phyloP scores from a whole-genome alignment of 2,113 vertebrate species.

The Strigops habroptila region DNA sequence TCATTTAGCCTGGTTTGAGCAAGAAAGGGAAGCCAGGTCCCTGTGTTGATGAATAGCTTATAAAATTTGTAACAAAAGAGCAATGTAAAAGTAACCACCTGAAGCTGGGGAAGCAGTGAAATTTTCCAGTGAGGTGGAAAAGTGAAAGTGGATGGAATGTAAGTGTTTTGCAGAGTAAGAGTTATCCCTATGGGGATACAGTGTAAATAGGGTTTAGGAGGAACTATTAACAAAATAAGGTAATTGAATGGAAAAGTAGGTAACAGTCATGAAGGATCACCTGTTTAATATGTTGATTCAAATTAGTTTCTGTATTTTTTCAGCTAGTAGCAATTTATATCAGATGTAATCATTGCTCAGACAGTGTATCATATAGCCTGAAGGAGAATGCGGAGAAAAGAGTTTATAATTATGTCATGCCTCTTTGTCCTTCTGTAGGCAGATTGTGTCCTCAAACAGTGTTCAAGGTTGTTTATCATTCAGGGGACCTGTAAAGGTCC shows the following conservation, averaged over 20 bases:
- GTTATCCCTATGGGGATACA: background rate
- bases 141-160: background rate
- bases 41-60: background rate
- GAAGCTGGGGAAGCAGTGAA: background rate
- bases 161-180: background rate
- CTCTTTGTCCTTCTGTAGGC: background rate
- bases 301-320: background rate
- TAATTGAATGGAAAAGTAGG: background rate
- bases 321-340: background rate
- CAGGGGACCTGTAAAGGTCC: background rate
- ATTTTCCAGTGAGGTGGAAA: background rate
- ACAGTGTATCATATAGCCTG: background rate
- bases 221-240: background rate
- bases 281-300: background rate
- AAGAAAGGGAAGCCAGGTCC: background rate
- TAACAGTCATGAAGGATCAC: background rate
- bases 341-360: background rate
- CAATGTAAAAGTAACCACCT: background rate
- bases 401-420: background rate
- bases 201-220: background rate
- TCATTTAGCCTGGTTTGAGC: background rate
- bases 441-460: background rate
- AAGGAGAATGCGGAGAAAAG: background rate
- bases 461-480: background rate
- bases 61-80: background rate